phyloP scores from a whole-genome alignment of 2,113 vertebrate genomes.

The Grus americana region DNA sequence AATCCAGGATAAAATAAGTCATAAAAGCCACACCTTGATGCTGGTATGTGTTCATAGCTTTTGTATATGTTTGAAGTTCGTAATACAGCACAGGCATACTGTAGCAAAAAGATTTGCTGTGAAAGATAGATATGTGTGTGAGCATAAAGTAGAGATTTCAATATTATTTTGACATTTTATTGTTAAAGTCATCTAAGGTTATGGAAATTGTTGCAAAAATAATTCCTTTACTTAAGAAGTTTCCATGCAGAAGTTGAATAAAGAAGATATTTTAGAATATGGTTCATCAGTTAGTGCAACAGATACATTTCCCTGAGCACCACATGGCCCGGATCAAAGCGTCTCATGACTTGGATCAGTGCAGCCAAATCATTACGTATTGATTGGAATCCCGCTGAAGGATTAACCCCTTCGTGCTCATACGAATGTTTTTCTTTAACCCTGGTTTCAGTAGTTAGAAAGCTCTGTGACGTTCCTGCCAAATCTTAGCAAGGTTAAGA shows the following conservation, averaged over 20 bases:
- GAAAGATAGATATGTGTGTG: constrained; percentile 17
- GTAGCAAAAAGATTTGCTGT: not conserved
- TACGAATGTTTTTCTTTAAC: not conserved
- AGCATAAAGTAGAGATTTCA: constrained; percentile 31
- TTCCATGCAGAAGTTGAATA: constrained; percentile 64
- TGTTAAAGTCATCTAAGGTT: constrained; percentile 59
- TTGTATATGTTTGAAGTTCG: constrained; percentile 55
- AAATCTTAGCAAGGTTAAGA: not conserved
- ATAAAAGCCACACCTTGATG: constrained; percentile 52
- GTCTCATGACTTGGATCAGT: constrained; percentile 77
- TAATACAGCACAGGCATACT: not conserved
- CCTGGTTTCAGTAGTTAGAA: not conserved
- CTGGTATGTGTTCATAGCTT: constrained; percentile 32
- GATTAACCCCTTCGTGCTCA: constrained; percentile 69
- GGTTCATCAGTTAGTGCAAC: constrained; percentile 75
- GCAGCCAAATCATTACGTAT: constrained; percentile 85
- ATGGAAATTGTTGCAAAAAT: constrained; percentile 67
- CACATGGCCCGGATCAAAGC: constrained; percentile 82
- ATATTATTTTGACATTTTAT: constrained; percentile 51
- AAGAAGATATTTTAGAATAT: constrained; percentile 77
- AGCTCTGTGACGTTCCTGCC: not conserved
- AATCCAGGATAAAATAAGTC: constrained; percentile 16
- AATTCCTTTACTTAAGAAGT: constrained; percentile 62
- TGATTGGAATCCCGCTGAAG: constrained; percentile 75
- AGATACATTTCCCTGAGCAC: constrained; percentile 74